These are phyloP conservation scores for Siderastrea siderea DNA, from an alignment of 92 coral and sea anemone species.

Conservation along the genomic window DNA sequence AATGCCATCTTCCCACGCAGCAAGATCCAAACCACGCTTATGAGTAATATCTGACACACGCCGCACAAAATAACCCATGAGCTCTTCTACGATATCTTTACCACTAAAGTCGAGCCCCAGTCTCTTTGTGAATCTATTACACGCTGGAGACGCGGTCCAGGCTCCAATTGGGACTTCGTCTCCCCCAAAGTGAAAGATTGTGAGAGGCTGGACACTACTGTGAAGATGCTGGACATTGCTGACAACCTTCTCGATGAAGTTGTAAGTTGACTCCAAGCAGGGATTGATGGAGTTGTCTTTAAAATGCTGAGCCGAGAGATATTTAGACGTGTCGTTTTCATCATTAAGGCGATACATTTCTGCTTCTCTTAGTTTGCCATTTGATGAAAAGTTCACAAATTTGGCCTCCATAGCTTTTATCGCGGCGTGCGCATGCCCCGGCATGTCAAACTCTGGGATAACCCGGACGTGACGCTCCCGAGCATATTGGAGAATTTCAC, in stretches of 20 bases:
- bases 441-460: conserved; percentile 99
- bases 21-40: conserved; percentile 58
- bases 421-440: conserved; percentile 98
- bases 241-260: conserved; percentile 88
- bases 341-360: conserved; percentile 82
- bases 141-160: conserved; percentile 79
- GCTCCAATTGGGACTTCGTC: conserved; percentile 87
- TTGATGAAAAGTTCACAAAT: conserved; percentile 35
- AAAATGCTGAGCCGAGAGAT: conserved; percentile 95
- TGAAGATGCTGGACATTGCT: conserved; percentile 41
- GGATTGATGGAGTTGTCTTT: conserved; percentile 97
- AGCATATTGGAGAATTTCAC: conserved; percentile 89
- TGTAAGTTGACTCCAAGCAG: conserved; percentile 92
- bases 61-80: conserved; percentile 66
- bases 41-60: conserved; percentile 68
- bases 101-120: conserved; percentile 30
- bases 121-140: conserved; percentile 47
- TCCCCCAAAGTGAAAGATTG: conserved; percentile 82
- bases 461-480: conserved; percentile 85
- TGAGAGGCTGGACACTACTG: conserved; percentile 62
- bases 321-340: conserved; percentile 86
- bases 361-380: conserved; percentile 61
- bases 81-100: conserved; percentile 43
- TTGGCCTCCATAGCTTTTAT: conserved; percentile 95
- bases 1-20: conserved; percentile 84